Evolutionary conservation across 1,140 invertebrate species (phyloP).

Genomic region (Thaumetopoea pityocampa): DNA sequence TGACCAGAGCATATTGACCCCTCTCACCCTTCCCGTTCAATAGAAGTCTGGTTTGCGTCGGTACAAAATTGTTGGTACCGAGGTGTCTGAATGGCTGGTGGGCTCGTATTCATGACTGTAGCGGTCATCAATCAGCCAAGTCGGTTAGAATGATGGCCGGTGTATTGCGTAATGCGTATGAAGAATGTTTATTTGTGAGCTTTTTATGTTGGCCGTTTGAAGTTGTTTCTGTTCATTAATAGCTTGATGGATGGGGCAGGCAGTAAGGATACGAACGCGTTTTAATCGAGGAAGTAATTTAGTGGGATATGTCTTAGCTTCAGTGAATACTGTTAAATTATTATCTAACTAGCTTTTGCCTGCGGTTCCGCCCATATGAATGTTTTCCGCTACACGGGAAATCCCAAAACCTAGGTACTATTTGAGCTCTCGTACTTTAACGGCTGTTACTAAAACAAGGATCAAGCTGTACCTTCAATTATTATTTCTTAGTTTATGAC

Average conservation of each 20-base stretch:
- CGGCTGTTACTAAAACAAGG: too few species aligned
- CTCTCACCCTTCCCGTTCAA: not conserved
- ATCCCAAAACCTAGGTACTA: too few species aligned
- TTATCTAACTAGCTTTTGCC: too few species aligned
- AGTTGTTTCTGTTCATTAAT: conserved; percentile 26
- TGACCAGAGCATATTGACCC: conserved; percentile 34
- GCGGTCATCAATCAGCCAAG: conserved; percentile 47
- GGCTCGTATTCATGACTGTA: conserved; percentile 30
- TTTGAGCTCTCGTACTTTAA: too few species aligned
- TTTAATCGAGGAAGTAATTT: conserved; percentile 15
- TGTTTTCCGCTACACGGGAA: too few species aligned
- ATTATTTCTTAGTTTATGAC: too few species aligned
- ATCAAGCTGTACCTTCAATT: too few species aligned
- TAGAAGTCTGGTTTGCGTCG: too few species aligned
- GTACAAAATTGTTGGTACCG: not conserved
- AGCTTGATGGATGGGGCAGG: conserved; percentile 21
- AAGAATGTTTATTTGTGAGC: conserved; percentile 37
- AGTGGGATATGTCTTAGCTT: not conserved
- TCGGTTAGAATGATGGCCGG: conserved; percentile 37
- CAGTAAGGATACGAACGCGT: conserved; percentile 5
- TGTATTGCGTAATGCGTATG: conserved; percentile 50
- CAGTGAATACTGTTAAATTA: not conserved
- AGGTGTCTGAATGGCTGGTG: conserved; percentile 23
- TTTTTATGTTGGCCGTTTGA: conserved; percentile 28
- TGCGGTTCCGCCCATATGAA: too few species aligned